These are phyloP conservation scores for Tetragonisca angustula DNA, from an alignment of 2,888 invertebrate species.

Conservation along the genomic window DNA sequence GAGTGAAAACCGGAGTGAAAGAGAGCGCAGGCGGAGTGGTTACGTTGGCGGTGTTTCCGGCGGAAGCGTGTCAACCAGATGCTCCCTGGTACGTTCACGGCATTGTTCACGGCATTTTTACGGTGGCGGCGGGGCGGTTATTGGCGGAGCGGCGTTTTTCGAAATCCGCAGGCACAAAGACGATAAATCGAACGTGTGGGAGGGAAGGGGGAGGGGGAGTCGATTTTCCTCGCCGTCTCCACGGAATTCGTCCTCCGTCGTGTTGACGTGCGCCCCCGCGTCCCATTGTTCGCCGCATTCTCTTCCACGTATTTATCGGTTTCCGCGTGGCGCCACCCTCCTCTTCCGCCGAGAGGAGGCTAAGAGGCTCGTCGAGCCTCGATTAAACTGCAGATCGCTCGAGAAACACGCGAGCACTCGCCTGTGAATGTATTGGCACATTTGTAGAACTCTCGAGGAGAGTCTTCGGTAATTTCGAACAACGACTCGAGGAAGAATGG, in stretches of 20 bases:
- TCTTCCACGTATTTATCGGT: neutral
- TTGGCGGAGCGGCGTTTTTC: conserved; percentile 28
- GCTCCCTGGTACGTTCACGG: neutral
- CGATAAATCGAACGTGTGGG: conserved; percentile 35
- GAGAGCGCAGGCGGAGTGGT: conserved; percentile 13
- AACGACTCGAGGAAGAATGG: no score
- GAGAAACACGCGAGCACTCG: neutral
- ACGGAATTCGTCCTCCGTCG: conserved; percentile 5
- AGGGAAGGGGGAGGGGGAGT: no score
- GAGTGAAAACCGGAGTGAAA: neutral
- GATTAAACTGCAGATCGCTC: neutral
- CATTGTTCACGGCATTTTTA: conserved; percentile 54
- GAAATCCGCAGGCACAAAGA: conserved; percentile 39
- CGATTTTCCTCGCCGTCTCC: conserved; percentile 21
- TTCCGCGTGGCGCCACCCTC: neutral
- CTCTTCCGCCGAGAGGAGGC: neutral
- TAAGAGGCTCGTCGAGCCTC: neutral
- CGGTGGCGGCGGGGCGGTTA: conserved; percentile 21
- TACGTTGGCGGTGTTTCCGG: conserved; percentile 5
- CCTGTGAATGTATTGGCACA: neutral
- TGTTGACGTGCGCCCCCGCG: neutral
- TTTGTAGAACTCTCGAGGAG: neutral
- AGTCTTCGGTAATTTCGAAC: no score
- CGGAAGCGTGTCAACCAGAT: conserved; percentile 40
- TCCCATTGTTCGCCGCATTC: neutral